Evolutionary conservation across 2,797 vertebrate genomes (phyloP).

Genomic region (Siniperca obscura): DNA sequence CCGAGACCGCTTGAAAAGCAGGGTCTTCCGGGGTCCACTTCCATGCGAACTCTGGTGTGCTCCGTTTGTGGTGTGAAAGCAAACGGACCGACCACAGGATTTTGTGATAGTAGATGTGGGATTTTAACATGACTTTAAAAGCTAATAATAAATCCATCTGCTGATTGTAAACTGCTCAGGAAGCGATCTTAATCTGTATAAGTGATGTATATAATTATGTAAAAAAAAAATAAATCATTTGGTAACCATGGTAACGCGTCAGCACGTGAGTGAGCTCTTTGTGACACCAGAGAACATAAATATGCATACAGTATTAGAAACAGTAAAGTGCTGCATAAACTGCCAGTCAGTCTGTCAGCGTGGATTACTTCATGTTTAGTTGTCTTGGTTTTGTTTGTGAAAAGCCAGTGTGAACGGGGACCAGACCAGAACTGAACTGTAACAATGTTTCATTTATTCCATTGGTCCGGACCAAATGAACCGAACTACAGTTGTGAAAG

Average conservation of each 20-base stretch:
- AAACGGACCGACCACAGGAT: background rate
- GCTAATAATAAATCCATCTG: background rate
- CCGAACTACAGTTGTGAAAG: background rate
- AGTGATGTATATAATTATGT: background rate
- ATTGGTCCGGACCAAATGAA: background rate
- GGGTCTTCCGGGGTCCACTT: background rate
- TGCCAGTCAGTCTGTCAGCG: background rate
- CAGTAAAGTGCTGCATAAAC: background rate
- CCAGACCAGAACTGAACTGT: background rate
- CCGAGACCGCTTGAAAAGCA: background rate
- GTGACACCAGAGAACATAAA: background rate
- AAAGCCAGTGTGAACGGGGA: background rate
- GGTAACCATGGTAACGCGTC: background rate
- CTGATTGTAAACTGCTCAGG: background rate
- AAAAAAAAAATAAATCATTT: background rate
- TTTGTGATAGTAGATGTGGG: background rate
- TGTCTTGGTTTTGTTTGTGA: background rate
- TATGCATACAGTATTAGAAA: background rate
- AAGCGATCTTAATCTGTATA: background rate
- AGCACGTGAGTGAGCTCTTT: too few relatives aligned
- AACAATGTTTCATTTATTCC: background rate
- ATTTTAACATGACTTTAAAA: background rate
- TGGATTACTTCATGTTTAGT: background rate
- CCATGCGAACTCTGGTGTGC: background rate
- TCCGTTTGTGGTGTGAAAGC: background rate